Conservation (phyloP, 2,888 invertebrate genomes). For the Pinctada fucata region DNA sequence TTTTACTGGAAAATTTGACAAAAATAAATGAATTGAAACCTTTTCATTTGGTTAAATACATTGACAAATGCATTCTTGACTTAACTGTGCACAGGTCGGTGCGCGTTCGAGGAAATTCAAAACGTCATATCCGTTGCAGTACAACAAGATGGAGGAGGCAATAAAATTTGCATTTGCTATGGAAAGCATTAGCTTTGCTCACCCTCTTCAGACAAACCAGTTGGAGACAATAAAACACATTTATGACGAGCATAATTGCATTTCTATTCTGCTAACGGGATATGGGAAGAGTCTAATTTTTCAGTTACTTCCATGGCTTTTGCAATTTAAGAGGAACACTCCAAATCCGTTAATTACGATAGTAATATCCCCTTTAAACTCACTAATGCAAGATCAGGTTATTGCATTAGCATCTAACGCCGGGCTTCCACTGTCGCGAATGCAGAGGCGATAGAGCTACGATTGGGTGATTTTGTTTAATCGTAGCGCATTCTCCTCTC, state of each 20-base stretch:
- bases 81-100: too few relatives aligned
- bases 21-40: too few relatives aligned
- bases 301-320: constrained; percentile 20
- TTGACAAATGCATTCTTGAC: too few relatives aligned
- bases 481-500: too few relatives aligned
- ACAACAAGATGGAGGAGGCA: too few relatives aligned
- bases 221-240: constrained; percentile 5
- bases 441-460: too few relatives aligned
- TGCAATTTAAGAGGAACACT: background rate
- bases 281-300: constrained; percentile 25
- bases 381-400: constrained; percentile 28
- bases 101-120: too few relatives aligned
- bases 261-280: constrained; percentile 17
- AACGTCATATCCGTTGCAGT: too few relatives aligned
- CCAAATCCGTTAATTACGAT: constrained; percentile 1
- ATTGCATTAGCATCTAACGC: background rate
- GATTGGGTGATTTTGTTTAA: too few relatives aligned
- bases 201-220: constrained; percentile 7
- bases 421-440: too few relatives aligned
- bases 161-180: background rate
- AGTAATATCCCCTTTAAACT: constrained; percentile 6
- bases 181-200: background rate
- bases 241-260: constrained; percentile 8
- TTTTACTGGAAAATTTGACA: too few relatives aligned
- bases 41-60: too few relatives aligned